Base-by-base conservation (phyloP, 2,888 invertebrate genomes). In the Cataglyphis albicans region DNA sequence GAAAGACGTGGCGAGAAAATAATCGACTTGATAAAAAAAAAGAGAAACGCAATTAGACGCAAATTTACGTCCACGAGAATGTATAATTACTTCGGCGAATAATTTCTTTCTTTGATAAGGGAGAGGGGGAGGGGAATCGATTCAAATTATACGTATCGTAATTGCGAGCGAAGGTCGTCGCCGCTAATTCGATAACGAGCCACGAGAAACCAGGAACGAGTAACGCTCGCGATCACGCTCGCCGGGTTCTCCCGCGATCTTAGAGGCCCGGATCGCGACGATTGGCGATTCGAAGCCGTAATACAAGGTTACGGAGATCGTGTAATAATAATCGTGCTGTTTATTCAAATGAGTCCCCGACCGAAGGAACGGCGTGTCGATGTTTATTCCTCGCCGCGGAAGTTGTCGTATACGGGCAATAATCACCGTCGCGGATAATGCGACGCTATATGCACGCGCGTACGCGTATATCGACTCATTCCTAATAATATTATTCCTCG, bases 401-500 rank as follows among this genome's bases (percentile, higher is more conserved):
- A 80, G 81, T 86, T 83, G 87, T 89, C 87, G 87, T 57, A 52
- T 57, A 52, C 18, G 65, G 72, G 64, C 73, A 87, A 87, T 88
- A 84, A 85, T 80, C 85, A 70, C 70, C 72, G 32, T 57, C 73
- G 84, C 63, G 68, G 38, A 70, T 84, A 52, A 84, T 68, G 57
- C 83, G 61, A 82, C 68, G 59, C 12, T 63, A 35, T 63, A 35
- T 65, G 35, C 35, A 44, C 18, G 29, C 29, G 32, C 21, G 15
- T 41, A 57, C 57, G 55, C 38, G 29, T 41, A 32, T 76, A 84
- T 67, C 84, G 76, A 85, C 85, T 85, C 81, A 83, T 82, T 74
- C 68, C 82, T 70, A 81, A 87, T 70, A 81, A 87, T 88, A 85
- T 88, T 88, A 87, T 88, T 88, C 87, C 80, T 84, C 52, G 84